A percentile compares a stretch with the other conserved stretches of the same genome.
These are phyloP conservation scores for Drosophila setosimentum DNA, from an alignment of 2,888 invertebrate genomes.

Conservation along the genomic window DNA sequence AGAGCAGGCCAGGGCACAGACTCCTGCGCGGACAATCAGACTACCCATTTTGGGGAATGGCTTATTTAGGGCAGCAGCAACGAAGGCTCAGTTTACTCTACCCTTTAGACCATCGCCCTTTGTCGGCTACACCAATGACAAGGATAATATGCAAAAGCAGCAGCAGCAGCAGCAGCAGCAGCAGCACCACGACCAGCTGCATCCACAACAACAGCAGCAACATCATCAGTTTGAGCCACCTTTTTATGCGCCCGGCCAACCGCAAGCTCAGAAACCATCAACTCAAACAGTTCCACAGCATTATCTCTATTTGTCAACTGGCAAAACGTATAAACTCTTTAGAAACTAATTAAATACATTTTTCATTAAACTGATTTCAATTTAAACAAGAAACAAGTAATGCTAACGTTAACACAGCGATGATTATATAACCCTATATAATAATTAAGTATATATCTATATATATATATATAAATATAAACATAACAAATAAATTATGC, in stretches of 20 bases:
- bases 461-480: background rate
- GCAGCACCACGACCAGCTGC: background rate
- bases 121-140: constrained; percentile 64
- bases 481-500: background rate
- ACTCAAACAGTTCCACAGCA: constrained; percentile 7
- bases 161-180: constrained; percentile 5
- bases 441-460: background rate
- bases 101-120: constrained; percentile 77
- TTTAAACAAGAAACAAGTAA: background rate
- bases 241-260: constrained; percentile 51
- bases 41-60: constrained; percentile 47
- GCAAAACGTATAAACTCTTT: constrained; percentile 58
- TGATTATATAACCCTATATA: background rate
- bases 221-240: constrained; percentile 25
- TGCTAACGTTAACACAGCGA: background rate
- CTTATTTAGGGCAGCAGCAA: constrained; percentile 25
- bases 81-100: constrained; percentile 43
- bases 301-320: constrained; percentile 59
- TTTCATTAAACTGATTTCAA: background rate
- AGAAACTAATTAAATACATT: constrained; percentile 33
- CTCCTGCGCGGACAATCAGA: background rate
- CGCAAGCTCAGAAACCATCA: constrained; percentile 12
- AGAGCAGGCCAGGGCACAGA: background rate
- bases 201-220: background rate
- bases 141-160: constrained; percentile 4